These are phyloP conservation scores for Nanger granti DNA, from an alignment of 2,113 vertebrate species.

Conservation along the genomic window DNA sequence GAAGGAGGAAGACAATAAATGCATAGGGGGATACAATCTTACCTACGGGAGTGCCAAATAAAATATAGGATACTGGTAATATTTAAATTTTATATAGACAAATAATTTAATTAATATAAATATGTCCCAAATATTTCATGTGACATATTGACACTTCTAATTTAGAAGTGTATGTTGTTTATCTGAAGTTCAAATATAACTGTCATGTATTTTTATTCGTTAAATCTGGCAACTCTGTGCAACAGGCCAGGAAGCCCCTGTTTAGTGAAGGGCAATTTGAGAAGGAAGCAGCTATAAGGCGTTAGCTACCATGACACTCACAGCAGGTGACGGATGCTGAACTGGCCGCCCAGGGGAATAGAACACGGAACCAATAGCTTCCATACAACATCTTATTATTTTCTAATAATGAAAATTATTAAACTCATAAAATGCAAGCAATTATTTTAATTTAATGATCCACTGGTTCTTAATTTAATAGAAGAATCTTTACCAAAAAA, in stretches of 20 bases:
- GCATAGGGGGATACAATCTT: too few relatives aligned
- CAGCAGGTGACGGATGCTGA: background rate
- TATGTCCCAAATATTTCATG: background rate
- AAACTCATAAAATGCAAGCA: background rate
- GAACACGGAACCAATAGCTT: background rate
- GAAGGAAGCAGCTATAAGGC: background rate
- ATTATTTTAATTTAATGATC: background rate
- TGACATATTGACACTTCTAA: background rate
- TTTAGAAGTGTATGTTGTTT: background rate
- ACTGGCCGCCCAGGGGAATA: background rate
- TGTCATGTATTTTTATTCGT: background rate
- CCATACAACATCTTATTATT: background rate
- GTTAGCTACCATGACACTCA: background rate
- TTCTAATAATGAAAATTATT: background rate
- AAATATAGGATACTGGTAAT: background rate
- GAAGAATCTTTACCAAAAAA: background rate
- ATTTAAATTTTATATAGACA: background rate
- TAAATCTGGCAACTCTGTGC: background rate
- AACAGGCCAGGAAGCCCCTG: background rate
- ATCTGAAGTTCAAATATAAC: background rate
- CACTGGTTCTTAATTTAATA: background rate
- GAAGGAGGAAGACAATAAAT: background rate
- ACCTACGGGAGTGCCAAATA: background rate
- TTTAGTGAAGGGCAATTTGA: background rate
- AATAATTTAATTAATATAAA: background rate